phyloP scores from a whole-genome alignment of 2,797 vertebrate species.

The Adrianichthys oophorus region DNA sequence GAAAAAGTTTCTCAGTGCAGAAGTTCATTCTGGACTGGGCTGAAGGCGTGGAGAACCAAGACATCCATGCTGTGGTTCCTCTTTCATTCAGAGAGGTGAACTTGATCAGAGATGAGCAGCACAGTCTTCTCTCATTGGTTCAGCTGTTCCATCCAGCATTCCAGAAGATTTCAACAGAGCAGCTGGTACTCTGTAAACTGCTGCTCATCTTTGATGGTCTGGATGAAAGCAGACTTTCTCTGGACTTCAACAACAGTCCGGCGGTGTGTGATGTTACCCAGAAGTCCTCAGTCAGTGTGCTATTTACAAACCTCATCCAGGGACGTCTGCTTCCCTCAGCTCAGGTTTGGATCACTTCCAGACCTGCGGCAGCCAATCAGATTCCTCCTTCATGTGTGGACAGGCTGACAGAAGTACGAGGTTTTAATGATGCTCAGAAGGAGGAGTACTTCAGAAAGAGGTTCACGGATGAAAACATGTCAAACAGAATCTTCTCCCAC shows the following conservation, averaged over 20 bases:
- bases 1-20: conserved; percentile 5
- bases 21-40: conserved; percentile 1
- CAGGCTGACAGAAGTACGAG: conserved; percentile 15
- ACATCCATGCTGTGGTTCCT: neutral
- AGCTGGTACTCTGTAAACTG: neutral
- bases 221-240: neutral
- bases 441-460: neutral
- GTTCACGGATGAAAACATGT: neutral
- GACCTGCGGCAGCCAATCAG: neutral
- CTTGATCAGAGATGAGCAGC: neutral
- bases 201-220: neutral
- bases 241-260: neutral
- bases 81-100: neutral
- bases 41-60: neutral
- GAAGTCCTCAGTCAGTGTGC: neutral
- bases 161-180: neutral
- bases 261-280: neutral
- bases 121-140: neutral
- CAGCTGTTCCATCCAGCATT: neutral
- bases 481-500: neutral
- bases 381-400: conserved; percentile 4
- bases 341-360: neutral
- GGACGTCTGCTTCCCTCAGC: neutral
- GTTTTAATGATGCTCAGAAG: conserved; percentile 11
- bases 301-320: neutral